Base-by-base conservation (phyloP, 2,888 invertebrate species). In the Elysia crispata region DNA sequence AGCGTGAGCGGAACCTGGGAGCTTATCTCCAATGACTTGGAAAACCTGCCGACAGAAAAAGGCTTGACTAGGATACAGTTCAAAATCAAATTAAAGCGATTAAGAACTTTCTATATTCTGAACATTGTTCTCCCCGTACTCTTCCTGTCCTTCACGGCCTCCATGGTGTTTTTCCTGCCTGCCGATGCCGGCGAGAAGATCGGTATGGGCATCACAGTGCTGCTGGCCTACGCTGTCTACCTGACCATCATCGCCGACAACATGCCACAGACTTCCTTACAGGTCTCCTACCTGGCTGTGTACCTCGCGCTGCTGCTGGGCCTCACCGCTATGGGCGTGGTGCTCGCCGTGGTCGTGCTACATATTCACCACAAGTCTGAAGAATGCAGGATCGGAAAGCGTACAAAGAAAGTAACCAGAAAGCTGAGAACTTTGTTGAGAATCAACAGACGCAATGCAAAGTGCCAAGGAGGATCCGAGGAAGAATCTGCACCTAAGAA, bases 161-260 rank as follows among this genome's bases (percentile, higher is more conserved):
- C 81, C 25, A 64, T 86, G 57, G 82, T 82, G 1, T 86, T 86
- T 76, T 77, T 82, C 31, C 73, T 84, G 70, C 84, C 84, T 15
- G 81, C 82, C 1, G 83, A 84, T 66, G 73, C 81, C 28, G 83
- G 84, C 25, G 86, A 86, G 79, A 85, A 83, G 76, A 84, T 85
- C 64, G 80, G 83, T 18, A 84, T 81, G 69, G 80, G 82, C 31
- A 69, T 86, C 73, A 85, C 85, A 15, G 84, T 86, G 25, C 81
- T 86, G 30, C 82, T 86, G 33, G 79, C 85, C 69, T 80, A 83
- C 67, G 84, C 84, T 49, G 84, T 86, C n/a, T 82, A 85, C 50
- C 78, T 85, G 73, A 84, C 84, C 28, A 82, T 86, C 11, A 79
- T 86, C 31, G 72, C 84, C 11, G 83, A 84, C 50, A 78, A 73